Conservation (phyloP, 2,113 vertebrate species). For the Urocynchramus pylzowi region DNA sequence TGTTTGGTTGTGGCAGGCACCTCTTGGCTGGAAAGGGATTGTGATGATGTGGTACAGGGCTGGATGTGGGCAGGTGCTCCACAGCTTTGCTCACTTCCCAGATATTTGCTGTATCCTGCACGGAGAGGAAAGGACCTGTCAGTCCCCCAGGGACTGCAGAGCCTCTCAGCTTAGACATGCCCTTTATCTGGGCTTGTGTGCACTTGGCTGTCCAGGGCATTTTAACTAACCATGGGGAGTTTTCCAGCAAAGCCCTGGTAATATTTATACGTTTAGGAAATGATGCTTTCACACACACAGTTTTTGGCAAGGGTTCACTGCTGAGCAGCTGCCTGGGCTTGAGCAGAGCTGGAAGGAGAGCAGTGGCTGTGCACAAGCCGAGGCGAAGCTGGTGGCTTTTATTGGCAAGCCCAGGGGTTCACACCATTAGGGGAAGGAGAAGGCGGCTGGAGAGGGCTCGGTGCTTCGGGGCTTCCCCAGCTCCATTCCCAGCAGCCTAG, state of each 20-base stretch:
- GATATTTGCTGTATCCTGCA: background rate
- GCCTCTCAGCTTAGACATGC: background rate
- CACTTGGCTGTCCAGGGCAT: background rate
- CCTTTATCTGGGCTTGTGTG: background rate
- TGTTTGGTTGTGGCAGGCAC: background rate
- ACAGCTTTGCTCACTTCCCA: background rate
- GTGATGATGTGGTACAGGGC: background rate
- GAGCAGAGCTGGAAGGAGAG: constrained; percentile 31
- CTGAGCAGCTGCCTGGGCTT: constrained; percentile 50
- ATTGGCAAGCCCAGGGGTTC: constrained; percentile 34
- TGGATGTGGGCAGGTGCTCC: background rate
- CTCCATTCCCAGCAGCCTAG: background rate
- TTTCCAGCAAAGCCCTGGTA: constrained; percentile 53
- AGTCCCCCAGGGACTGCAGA: background rate
- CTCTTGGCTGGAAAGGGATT: background rate
- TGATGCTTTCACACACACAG: constrained; percentile 43
- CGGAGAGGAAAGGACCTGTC: background rate
- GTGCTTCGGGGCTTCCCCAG: rapidly evolving
- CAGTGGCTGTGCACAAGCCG: background rate
- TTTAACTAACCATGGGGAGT: constrained; percentile 30
- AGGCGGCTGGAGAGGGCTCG: background rate
- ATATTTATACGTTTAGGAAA: constrained; percentile 65
- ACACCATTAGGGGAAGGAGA: background rate
- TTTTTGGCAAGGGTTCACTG: constrained; percentile 56
- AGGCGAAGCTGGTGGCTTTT: constrained; percentile 32